phyloP scores from a whole-genome alignment of 2,888 invertebrate species.

The Alviniconcha strummeri region DNA sequence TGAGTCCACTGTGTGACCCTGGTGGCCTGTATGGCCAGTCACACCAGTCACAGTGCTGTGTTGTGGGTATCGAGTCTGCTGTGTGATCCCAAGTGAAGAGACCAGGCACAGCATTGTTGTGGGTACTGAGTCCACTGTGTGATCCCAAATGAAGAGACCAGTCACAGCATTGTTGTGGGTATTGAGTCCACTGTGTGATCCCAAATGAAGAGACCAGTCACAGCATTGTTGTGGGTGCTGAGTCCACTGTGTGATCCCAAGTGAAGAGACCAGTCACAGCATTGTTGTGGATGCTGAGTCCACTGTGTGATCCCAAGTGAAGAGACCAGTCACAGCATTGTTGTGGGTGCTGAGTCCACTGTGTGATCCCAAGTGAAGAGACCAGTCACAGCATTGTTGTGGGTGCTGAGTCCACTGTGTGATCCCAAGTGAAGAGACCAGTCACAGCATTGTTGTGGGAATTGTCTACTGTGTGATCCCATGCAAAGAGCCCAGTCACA shows the following conservation, averaged over 20 bases:
- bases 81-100: no score
- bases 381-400: conserved; percentile 31
- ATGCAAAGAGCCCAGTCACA: no score
- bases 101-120: conserved; percentile 27
- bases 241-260: conserved; percentile 5
- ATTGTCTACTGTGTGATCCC: conserved; percentile 36
- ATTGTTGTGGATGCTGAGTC: not conserved
- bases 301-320: no score
- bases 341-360: conserved; percentile 47
- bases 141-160: no score
- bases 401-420: no score
- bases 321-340: conserved; percentile 15
- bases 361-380: conserved; percentile 37
- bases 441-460: conserved; percentile 37
- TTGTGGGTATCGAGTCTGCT: no score
- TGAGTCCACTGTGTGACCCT: conserved; percentile 46
- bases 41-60: conserved; percentile 33
- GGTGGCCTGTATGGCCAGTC: conserved; percentile 28
- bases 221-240: no score
- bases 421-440: no score
- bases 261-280: conserved; percentile 30
- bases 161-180: not conserved
- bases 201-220: no score
- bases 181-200: no score
- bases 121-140: conserved; percentile 44